Base-by-base conservation (phyloP, 2,113 vertebrate genomes). In the Tretioscincus oriximinensis region DNA sequence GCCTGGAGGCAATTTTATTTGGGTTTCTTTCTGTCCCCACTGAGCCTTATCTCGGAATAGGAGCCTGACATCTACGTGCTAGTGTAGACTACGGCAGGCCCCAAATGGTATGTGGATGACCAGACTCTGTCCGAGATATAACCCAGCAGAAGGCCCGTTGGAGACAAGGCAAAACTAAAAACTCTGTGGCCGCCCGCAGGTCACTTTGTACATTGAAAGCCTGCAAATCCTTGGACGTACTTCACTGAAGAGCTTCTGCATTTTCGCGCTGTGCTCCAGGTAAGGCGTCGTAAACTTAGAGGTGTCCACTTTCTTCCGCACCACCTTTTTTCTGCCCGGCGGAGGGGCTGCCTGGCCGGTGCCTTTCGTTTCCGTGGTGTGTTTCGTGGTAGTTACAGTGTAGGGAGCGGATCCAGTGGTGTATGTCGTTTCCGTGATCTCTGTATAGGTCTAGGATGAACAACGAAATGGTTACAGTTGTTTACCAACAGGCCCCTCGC, bases 201-300 rank as follows among this genome's bases (percentile, higher is more conserved):
- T 51, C 54, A 18, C 16, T 4, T 58, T 14, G 14, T 58, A 58
- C 54, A 2, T 58, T 58, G 54, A 58, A 58, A 58, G 16, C 14
- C 54, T 58, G 16, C 54, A 14, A 41, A 67, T 16, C 11, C 9
- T 31, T 67, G 11, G 35, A 84, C 93, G 93, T 93, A 99, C 98
- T 28, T 98, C 86, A 68, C 98, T 99, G 95, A 96, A 99, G 29
- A 98, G 95, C 35, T 98, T 94, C 94, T 98, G 93, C 98, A 99
- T 99, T 95, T 99, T 99, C 85, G 97, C 96, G 90, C 97, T 99
- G 90, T 99, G 98, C 69, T 96, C 94, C 92, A 99, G 93, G 87
- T 99, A 99, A 18, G 98, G 98, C 1, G 98, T 99, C 97, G 98
- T 95, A 91, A 98, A 99, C 92, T 98, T 99, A 35, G 98, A 98